Percentiles rank a stretch among this genome's conserved stretches.
Conservation (phyloP, 1,140 invertebrate species). For the Monochamus saltuarius region DNA sequence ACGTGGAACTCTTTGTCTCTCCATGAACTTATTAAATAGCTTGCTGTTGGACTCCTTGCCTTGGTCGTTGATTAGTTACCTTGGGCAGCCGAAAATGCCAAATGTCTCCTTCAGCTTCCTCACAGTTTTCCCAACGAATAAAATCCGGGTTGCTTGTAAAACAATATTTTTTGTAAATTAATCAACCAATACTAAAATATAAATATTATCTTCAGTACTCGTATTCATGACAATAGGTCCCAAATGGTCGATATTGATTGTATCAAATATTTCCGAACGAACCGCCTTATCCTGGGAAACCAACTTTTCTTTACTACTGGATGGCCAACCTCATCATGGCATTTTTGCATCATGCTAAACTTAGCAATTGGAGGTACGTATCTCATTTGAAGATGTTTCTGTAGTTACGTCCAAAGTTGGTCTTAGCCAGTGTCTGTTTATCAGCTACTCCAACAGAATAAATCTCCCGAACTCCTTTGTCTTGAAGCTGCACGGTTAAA, state of each 20-base stretch:
- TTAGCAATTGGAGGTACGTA: constrained; percentile 40
- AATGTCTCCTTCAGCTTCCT: too few relatives aligned
- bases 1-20: constrained; percentile 35
- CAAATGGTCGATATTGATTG: constrained; percentile 39
- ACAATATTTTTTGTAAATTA: constrained; percentile 46
- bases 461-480: constrained; percentile 16
- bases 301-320: constrained; percentile 45
- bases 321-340: constrained; percentile 46
- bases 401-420: too few relatives aligned
- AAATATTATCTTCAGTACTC: constrained; percentile 29
- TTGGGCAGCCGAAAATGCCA: constrained; percentile 32
- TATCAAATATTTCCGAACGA: constrained; percentile 26
- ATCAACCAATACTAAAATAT: constrained; percentile 48
- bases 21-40: constrained; percentile 37
- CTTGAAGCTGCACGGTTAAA: constrained; percentile 22
- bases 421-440: too few relatives aligned
- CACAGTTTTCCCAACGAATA: too few relatives aligned
- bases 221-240: constrained; percentile 39
- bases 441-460: too few relatives aligned
- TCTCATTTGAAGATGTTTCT: constrained; percentile 31
- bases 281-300: constrained; percentile 37
- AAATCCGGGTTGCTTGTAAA: constrained; percentile 15
- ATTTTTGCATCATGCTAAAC: constrained; percentile 37
- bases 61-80: constrained; percentile 27
- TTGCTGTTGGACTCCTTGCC: constrained; percentile 37